Percentiles rank a stretch among this genome's conserved stretches.
Conservation (phyloP, 2,113 vertebrate genomes). For the Agelaius tricolor region DNA sequence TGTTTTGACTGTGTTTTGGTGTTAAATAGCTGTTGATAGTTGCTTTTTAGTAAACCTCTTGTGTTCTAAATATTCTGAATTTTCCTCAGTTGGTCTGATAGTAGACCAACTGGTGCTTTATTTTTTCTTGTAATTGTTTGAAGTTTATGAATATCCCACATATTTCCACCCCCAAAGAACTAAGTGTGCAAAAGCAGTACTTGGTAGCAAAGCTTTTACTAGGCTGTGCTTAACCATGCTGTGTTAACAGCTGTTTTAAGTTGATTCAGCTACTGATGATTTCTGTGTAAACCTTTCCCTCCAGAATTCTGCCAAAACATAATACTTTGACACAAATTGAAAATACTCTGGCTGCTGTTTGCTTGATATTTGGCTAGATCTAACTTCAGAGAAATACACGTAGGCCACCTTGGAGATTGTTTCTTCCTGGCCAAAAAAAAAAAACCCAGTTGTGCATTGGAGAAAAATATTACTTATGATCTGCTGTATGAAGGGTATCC, state of each 20-base stretch:
- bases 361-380: background rate
- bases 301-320: background rate
- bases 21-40: background rate
- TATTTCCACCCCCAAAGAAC: background rate
- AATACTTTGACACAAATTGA: background rate
- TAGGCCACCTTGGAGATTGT: background rate
- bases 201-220: background rate
- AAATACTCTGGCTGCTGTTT: background rate
- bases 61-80: background rate
- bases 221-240: background rate
- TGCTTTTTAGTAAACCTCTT: background rate
- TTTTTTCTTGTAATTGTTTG: background rate
- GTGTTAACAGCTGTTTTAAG: background rate
- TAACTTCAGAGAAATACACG: background rate
- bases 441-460: background rate
- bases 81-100: background rate
- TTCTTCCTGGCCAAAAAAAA: background rate
- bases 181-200: background rate
- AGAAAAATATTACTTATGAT: background rate
- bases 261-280: background rate
- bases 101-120: background rate
- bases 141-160: background rate
- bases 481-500: background rate
- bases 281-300: background rate
- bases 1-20: background rate